A percentile compares a stretch with the other conserved stretches of the same genome.
Conservation (phyloP, 2,888 invertebrate species). For the Biston stratarius region DNA sequence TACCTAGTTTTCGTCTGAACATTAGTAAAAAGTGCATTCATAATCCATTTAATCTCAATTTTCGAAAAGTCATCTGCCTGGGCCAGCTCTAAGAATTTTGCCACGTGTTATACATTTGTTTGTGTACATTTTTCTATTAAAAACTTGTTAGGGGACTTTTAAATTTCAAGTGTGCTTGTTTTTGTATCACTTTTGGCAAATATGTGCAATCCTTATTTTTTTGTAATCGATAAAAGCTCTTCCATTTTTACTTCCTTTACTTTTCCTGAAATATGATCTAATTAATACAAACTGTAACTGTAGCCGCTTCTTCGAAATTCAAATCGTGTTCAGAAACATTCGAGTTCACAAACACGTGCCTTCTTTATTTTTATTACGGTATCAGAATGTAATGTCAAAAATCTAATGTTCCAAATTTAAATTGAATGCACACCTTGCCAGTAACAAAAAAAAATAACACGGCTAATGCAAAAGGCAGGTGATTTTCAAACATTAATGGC, state of each 20-base stretch:
- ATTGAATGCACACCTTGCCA: slow-evolving; percentile 69
- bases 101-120: slow-evolving; percentile 4
- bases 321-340: not conserved
- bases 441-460: slow-evolving; percentile 60
- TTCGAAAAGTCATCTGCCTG: too few species aligned
- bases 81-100: not conserved
- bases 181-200: slow-evolving; percentile 1
- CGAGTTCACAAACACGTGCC: slow-evolving; percentile 17
- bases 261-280: slow-evolving; percentile 6
- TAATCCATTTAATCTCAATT: too few species aligned
- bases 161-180: not conserved
- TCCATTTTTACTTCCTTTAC: not conserved
- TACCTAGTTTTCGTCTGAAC: too few species aligned
- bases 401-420: slow-evolving; percentile 66
- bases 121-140: not conserved
- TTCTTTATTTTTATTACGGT: slow-evolving; percentile 11
- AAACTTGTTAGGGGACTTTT: not conserved
- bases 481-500: slow-evolving; percentile 51
- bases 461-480: slow-evolving; percentile 73
- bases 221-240: slow-evolving; percentile 1
- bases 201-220: not conserved
- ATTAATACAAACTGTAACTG: slow-evolving; percentile 19
- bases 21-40: too few species aligned
- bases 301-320: slow-evolving; percentile 5
- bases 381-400: slow-evolving; percentile 36